A percentile compares a stretch with the other conserved stretches of the same genome.
phyloP scores from a whole-genome alignment of 2,888 invertebrate genomes.

The Tillus elongatus region DNA sequence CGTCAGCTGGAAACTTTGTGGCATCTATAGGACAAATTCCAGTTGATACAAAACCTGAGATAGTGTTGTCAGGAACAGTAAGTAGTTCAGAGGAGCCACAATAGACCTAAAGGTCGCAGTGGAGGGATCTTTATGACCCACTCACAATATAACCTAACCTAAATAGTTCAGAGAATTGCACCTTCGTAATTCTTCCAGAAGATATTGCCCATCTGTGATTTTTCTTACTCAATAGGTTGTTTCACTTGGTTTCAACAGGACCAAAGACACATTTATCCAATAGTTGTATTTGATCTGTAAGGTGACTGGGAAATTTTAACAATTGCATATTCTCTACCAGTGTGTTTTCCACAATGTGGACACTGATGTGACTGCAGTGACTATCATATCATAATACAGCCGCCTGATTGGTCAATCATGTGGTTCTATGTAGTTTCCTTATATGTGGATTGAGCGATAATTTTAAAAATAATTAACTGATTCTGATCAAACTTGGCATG shows the following conservation, averaged over 20 bases:
- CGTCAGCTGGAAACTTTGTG: slow-evolving; percentile 5
- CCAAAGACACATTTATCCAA: slow-evolving; percentile 13
- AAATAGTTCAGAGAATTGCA: slow-evolving; percentile 2
- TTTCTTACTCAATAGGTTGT: slow-evolving; percentile 9
- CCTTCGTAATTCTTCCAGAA: slow-evolving; percentile 4
- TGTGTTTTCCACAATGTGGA: slow-evolving; percentile 4
- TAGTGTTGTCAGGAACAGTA: slow-evolving; percentile 2
- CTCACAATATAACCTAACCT: not conserved
- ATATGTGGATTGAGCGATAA: no score
- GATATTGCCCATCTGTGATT: slow-evolving; percentile 5
- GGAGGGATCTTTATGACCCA: no score
- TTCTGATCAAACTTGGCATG: no score
- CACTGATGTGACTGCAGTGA: no score
- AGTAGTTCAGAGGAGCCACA: no score
- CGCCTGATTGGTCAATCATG: no score
- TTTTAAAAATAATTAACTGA: no score
- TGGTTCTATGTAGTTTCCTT: no score
- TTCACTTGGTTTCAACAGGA: slow-evolving; percentile 12
- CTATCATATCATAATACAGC: no score
- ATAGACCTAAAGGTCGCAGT: no score
- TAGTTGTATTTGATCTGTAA: slow-evolving; percentile 12
- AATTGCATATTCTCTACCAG: slow-evolving; percentile 1
- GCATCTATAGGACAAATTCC: slow-evolving; percentile 3
- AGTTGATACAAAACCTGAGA: not conserved
- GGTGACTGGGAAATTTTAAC: slow-evolving; percentile 12